Conservation (phyloP, 1,140 invertebrate species). For the Tribolium madens region DNA sequence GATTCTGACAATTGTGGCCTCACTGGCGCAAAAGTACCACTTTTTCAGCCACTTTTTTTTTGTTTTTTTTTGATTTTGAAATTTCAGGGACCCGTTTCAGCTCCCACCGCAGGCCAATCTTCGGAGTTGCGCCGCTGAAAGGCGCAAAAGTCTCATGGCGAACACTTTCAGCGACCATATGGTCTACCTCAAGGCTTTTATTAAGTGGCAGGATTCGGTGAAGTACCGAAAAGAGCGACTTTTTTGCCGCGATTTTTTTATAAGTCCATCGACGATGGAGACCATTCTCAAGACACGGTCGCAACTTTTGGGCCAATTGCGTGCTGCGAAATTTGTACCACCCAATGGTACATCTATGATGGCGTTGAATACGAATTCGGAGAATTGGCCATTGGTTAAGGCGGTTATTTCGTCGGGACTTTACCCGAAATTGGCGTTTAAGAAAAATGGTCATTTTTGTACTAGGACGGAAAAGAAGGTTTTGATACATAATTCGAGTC, state of each 20-base stretch:
- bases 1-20: constrained; percentile 91
- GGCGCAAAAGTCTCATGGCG: constrained; percentile 79
- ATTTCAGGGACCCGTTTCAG: constrained; percentile 86
- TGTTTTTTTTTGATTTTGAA: constrained; percentile 57
- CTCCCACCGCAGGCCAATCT: constrained; percentile 77
- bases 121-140: constrained; percentile 72
- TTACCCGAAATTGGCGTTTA: constrained; percentile 88
- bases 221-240: constrained; percentile 52
- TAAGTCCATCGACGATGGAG: constrained; percentile 88
- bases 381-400: constrained; percentile 93
- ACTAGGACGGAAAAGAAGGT: constrained; percentile 60
- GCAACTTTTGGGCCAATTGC: constrained; percentile 86
- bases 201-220: constrained; percentile 74
- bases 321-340: constrained; percentile 86
- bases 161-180: constrained; percentile 93
- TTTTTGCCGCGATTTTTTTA: constrained; percentile 85
- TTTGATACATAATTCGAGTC: constrained; percentile 50
- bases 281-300: constrained; percentile 83
- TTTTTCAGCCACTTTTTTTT: not conserved
- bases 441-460: constrained; percentile 64
- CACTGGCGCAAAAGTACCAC: constrained; percentile 82
- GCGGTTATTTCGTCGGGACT: constrained; percentile 87
- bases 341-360: constrained; percentile 79
- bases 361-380: constrained; percentile 86
- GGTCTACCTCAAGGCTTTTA: constrained; percentile 86